Evolutionary conservation across 2,888 invertebrate genomes (phyloP), one percentile per base, ranked within the genome.

Genomic region (Epiblema foenella): DNA sequence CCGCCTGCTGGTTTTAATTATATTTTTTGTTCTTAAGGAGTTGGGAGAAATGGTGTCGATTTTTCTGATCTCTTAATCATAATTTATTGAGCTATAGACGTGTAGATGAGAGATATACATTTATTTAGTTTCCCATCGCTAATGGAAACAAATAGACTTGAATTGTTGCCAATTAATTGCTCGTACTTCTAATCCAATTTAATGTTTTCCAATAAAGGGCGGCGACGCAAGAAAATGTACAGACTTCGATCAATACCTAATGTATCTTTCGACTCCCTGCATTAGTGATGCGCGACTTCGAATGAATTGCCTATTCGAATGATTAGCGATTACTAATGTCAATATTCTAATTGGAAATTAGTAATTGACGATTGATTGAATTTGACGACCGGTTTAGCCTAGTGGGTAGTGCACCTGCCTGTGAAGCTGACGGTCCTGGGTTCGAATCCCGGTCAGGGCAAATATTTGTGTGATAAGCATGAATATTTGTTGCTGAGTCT

Each of bases 181-280:
- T 59, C 33, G 24, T 42, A 9, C 24, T 11, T 18, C 46, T 46
- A n/a, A 46, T 46, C 46, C n/a, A 18, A 17, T 49, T 12, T 17
- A 51, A 42, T 5, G 59, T 59, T 59, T 60, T 46, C 59, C 46
- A 49, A 60, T 46, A n/a, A 46, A 46, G 20, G 11, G 11, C 11
- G 15, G 15, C 42, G 7, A 29, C n/a, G 15, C 15, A 42, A 46
- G n/a, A 46, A 42, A 15, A 42, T 42, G 24, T 8, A n/a, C n/a
- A 0, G n/a, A n/a, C 46, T 60, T 11, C 59, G 2, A 46, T n/a
- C 17, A 29, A 60, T 46, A 46, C 0, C n/a, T n/a, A n/a, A n/a
- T n/a, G n/a, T n/a, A n/a, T n/a, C n/a, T n/a, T n/a, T n/a, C n/a
- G n/a, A n/a, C n/a, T n/a, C n/a, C n/a, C n/a, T n/a, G n/a, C n/a